These are phyloP conservation scores for Euplexia lucipara DNA, from an alignment of 2,888 invertebrate genomes.

Conservation along the genomic window DNA sequence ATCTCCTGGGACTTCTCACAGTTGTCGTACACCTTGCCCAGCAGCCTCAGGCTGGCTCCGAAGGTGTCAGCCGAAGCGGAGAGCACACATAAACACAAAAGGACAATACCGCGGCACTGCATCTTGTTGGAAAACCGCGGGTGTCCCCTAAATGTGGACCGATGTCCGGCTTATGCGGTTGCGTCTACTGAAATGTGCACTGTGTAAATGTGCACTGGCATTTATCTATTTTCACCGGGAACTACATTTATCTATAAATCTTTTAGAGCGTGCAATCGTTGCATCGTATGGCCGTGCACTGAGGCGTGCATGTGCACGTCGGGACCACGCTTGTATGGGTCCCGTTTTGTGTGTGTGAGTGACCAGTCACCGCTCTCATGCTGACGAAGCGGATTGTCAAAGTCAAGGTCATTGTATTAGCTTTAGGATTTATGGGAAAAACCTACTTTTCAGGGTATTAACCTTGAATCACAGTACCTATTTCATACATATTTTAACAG, in stretches of 20 bases:
- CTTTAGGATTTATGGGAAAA: slow-evolving; percentile 34
- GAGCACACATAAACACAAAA: slow-evolving; percentile 81
- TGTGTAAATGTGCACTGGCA: slow-evolving; percentile 88
- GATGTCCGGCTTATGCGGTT: slow-evolving; percentile 71
- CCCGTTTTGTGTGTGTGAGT: slow-evolving; percentile 68
- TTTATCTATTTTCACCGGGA: slow-evolving; percentile 91
- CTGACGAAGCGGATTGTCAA: slow-evolving; percentile 74
- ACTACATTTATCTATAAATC: slow-evolving; percentile 91
- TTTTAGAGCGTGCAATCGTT: slow-evolving; percentile 91
- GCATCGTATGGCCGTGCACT: slow-evolving; percentile 89
- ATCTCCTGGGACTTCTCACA: slow-evolving; percentile 92
- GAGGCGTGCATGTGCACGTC: slow-evolving; percentile 76
- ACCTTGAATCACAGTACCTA: accelerated
- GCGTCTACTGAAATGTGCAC: slow-evolving; percentile 89
- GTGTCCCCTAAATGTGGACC: slow-evolving; percentile 81
- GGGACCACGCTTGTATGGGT: slow-evolving; percentile 68
- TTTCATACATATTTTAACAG: neutral
- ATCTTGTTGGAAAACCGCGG: slow-evolving; percentile 81
- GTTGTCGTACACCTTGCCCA: slow-evolving; percentile 91
- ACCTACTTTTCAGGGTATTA: slow-evolving; percentile 3
- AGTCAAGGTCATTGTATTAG: slow-evolving; percentile 76
- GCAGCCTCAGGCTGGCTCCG: slow-evolving; percentile 85
- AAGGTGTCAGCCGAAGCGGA: slow-evolving; percentile 83
- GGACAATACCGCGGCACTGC: slow-evolving; percentile 86
- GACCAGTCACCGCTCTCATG: slow-evolving; percentile 72